Conservation (phyloP, 2,888 invertebrate species). For the Mechanitis mazaeus region DNA sequence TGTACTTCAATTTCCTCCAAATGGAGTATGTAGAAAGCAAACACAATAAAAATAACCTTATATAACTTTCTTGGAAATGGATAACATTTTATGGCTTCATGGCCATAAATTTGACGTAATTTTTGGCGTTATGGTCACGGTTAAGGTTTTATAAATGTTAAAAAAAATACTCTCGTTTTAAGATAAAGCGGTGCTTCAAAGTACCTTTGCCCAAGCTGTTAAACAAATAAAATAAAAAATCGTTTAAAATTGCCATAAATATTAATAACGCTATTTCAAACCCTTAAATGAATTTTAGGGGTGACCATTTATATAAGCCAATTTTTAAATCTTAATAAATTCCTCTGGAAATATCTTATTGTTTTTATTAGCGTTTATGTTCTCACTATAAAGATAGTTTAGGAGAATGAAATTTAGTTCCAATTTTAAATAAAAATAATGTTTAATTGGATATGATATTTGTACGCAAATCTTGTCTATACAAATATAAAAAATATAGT, state of each 20-base stretch:
- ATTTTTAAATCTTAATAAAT: neutral
- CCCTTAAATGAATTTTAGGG: slow-evolving; percentile 47
- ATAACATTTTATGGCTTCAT: slow-evolving; percentile 19
- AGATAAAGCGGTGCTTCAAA: slow-evolving; percentile 51
- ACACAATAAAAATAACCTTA: slow-evolving; percentile 7
- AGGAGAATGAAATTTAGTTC: no score
- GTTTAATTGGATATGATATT: no score
- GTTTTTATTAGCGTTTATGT: no score
- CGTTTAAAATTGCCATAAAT: slow-evolving; percentile 65
- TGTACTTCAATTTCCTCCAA: no score
- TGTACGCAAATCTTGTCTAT: no score
- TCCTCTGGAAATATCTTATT: no score
- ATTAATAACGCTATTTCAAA: slow-evolving; percentile 65
- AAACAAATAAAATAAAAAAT: slow-evolving; percentile 65
- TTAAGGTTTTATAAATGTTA: slow-evolving; percentile 5
- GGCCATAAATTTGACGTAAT: slow-evolving; percentile 20
- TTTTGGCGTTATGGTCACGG: slow-evolving; percentile 26
- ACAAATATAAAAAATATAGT: slow-evolving; percentile 32
- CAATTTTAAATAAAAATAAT: no score
- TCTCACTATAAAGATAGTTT: no score
- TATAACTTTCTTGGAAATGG: slow-evolving; percentile 5
- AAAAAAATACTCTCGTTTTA: neutral
- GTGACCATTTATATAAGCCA: slow-evolving; percentile 40
- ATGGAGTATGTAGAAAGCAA: neutral
- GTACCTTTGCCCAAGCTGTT: slow-evolving; percentile 62